phyloP scores from a whole-genome alignment of 2,888 invertebrate genomes.

The Elegia similella region DNA sequence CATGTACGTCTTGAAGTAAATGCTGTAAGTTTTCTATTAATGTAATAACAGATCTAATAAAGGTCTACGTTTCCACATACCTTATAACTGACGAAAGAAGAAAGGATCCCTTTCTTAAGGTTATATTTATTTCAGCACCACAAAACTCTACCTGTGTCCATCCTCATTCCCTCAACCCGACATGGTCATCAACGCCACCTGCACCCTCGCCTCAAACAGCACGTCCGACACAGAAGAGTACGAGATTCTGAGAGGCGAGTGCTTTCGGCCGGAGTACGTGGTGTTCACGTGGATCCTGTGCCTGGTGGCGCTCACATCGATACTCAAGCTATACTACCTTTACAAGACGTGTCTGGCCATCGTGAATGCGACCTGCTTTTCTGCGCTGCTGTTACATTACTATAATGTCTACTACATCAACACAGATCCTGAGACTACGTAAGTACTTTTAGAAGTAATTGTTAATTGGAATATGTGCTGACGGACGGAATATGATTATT shows the following conservation, averaged over 20 bases:
- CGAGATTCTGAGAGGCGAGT: conserved; percentile 48
- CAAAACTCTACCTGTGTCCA: conserved; percentile 62
- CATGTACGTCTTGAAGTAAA: too few relatives aligned
- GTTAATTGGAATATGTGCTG: too few relatives aligned
- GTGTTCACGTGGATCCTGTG: conserved; percentile 97
- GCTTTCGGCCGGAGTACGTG: conserved; percentile 91
- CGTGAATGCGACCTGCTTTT: conserved; percentile 88
- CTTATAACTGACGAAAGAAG: too few relatives aligned
- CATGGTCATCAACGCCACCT: background rate
- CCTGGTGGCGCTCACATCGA: conserved; percentile 94
- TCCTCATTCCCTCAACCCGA: conserved; percentile 35
- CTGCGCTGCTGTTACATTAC: conserved; percentile 84
- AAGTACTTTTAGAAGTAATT: background rate
- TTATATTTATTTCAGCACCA: conserved; percentile 52
- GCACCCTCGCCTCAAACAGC: background rate
- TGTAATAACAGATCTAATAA: too few relatives aligned
- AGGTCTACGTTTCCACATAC: too few relatives aligned
- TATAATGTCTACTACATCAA: conserved; percentile 77
- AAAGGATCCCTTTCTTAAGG: background rate
- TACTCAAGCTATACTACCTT: conserved; percentile 93
- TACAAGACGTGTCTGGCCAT: conserved; percentile 91
- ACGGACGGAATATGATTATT: too few relatives aligned
- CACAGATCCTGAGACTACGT: conserved; percentile 9
- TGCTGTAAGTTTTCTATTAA: too few relatives aligned
- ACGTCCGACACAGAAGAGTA: background rate